Evolutionary conservation across 2,113 vertebrate genomes (phyloP), one percentile per base, ranked within the genome.

Genomic region (Mustela nigripes): DNA sequence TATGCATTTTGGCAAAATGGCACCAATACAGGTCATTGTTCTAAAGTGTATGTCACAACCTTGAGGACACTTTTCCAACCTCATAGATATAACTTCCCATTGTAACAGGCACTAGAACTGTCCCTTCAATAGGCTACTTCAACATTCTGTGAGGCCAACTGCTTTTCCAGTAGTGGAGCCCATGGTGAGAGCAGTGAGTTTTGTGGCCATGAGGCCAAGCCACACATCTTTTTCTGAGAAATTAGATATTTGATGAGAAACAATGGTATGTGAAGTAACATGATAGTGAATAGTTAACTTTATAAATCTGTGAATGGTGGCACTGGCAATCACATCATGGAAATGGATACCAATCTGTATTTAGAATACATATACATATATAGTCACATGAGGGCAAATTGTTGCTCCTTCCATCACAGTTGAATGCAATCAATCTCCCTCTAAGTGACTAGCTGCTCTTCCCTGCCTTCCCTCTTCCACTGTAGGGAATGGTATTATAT

Each of bases 301-400:
- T 92, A 79, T 84, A 92, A 80, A 83, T 83, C 56, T 90, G 36
- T 87, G 28, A 95, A 92, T 95, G 39, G 80, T 95, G n/a, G 26
- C 79, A 79, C 24, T 67, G 39, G 45, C 62, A 93, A 91, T 74
- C n/a, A 11, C 65, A 69, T 92, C 48, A 86, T 15, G 16, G 69
- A 56, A 48, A 87, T 8, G 74, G 21, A 67, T 87, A 56, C 15
- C 16, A 63, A 60, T 84, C 48, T 63, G 42, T 85, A 74, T 83
- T 92, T 80, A 87, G 60, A 97, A 83, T 95, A 73, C 3, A 69
- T n/a, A 33, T 5, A 50, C 1, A 69, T 48, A 33, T 5, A 50
- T 33, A 79, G 48, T 83, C 65, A 21, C 39, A 96, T 31, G 48
- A 94, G 33, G 36, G 80, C n/a, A 93, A 87, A 81, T 63, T 80